Percentiles rank a stretch among this genome's conserved stretches.
Evolutionary conservation across 2,797 vertebrate genomes (phyloP).

Genomic region (Mycteria americana): DNA sequence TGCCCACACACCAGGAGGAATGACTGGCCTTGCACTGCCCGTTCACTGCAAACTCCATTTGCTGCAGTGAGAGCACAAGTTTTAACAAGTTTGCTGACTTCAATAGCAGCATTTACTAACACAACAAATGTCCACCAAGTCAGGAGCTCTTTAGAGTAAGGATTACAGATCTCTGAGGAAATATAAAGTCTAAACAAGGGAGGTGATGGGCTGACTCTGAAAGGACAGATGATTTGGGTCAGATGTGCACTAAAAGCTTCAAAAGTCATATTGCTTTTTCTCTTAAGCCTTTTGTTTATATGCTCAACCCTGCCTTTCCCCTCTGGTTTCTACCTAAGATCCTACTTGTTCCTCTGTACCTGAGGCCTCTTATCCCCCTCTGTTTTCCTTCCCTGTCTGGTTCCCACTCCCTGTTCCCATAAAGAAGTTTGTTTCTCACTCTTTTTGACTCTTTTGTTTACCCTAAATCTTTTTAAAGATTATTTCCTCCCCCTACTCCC

Average conservation of each 20-base stretch:
- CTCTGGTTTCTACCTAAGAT: conserved; percentile 25
- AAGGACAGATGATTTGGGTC: conserved; percentile 63
- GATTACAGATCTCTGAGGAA: conserved; percentile 40
- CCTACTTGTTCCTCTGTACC: conserved; percentile 26
- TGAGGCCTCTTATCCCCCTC: conserved; percentile 16
- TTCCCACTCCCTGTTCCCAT: not conserved
- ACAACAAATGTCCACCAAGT: conserved; percentile 45
- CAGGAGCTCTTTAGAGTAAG: conserved; percentile 48
- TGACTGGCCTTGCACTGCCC: not conserved
- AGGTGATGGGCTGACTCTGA: conserved; percentile 33
- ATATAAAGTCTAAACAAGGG: conserved; percentile 51
- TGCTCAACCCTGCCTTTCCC: conserved; percentile 3
- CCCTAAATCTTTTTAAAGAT: conserved; percentile 25
- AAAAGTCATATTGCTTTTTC: conserved; percentile 44
- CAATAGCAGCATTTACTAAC: conserved; percentile 43
- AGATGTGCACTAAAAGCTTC: conserved; percentile 57
- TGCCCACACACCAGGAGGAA: not conserved
- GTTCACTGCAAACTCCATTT: not conserved
- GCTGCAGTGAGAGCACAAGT: conserved; percentile 16
- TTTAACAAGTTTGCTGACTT: conserved; percentile 61
- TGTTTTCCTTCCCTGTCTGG: conserved; percentile 16
- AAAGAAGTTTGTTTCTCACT: not conserved
- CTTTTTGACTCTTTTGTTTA: conserved; percentile 9
- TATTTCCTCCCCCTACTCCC: not conserved
- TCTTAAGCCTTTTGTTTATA: conserved; percentile 65